Percentiles rank a stretch among this genome's conserved stretches.
These are phyloP conservation scores for Diprion similis DNA, from an alignment of 1,140 invertebrate species.

Conservation along the genomic window DNA sequence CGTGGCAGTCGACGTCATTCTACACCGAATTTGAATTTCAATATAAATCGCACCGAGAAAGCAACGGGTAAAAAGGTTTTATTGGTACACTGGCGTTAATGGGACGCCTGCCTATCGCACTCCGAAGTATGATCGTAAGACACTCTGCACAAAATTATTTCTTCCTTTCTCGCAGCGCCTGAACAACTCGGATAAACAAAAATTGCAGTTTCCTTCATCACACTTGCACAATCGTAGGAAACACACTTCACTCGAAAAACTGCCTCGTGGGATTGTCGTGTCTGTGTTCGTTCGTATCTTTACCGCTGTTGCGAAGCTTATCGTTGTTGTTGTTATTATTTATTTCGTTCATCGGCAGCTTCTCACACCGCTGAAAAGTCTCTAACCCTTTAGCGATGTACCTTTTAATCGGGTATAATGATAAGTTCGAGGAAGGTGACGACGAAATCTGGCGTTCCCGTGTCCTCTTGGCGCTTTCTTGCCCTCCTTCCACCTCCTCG, in stretches of 20 bases:
- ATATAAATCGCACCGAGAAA: background rate
- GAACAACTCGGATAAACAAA: background rate
- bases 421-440: background rate
- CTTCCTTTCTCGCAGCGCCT: background rate
- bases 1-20: background rate
- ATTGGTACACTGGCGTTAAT: background rate
- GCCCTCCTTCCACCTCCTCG: background rate
- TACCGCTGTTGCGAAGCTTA: too few species aligned
- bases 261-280: too few species aligned
- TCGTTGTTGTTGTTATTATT: too few species aligned
- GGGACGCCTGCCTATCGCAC: background rate
- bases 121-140: background rate
- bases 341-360: too few species aligned
- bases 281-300: background rate
- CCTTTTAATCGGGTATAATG: background rate
- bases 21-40: background rate
- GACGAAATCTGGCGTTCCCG: background rate
- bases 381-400: too few species aligned
- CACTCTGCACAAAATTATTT: background rate
- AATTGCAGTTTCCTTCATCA: background rate
- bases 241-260: background rate
- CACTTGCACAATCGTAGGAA: background rate
- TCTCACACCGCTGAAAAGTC: too few species aligned
- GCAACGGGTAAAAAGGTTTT: background rate
- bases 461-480: background rate